Conservation (phyloP, 2,888 invertebrate species). For the Nomada fucata region DNA sequence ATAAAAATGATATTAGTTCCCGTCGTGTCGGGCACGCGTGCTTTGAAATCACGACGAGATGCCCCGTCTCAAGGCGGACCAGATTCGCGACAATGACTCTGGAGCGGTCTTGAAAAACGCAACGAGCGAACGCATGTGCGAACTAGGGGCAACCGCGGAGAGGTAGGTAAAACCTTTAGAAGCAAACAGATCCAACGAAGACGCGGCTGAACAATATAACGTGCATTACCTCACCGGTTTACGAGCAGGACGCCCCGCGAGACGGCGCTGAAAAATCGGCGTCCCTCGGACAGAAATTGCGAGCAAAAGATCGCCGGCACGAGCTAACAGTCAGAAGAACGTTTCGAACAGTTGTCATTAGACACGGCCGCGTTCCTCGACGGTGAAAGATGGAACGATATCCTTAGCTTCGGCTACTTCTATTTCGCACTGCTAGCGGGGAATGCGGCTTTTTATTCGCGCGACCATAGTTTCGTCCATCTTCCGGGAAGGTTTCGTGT, state of each 20-base stretch:
- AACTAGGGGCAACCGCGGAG: background rate
- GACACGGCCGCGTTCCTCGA: conserved; percentile 2
- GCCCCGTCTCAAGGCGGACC: conserved; percentile 16
- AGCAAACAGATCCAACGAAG: conserved; percentile 22
- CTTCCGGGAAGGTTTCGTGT: conserved; percentile 20
- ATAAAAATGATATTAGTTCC: conserved; percentile 4
- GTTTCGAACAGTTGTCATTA: conserved; percentile 43
- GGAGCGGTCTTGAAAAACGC: conserved; percentile 5
- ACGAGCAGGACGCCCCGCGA: conserved; percentile 36
- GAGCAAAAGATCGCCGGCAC: conserved; percentile 41
- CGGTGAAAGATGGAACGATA: conserved; percentile 42
- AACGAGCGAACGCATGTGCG: background rate
- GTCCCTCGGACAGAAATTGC: conserved; percentile 31
- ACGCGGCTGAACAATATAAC: conserved; percentile 1
- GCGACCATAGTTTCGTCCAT: conserved; percentile 11
- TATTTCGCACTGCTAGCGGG: background rate
- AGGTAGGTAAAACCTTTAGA: background rate
- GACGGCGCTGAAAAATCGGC: conserved; percentile 37
- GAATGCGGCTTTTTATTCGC: conserved; percentile 15
- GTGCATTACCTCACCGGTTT: conserved; percentile 44
- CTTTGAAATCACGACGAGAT: conserved; percentile 8
- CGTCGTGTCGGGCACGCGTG: background rate
- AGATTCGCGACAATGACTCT: conserved; percentile 49
- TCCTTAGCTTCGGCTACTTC: background rate
- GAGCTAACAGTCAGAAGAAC: conserved; percentile 51